Conservation (phyloP, 2,113 vertebrate genomes). For the Rattus rattus region DNA sequence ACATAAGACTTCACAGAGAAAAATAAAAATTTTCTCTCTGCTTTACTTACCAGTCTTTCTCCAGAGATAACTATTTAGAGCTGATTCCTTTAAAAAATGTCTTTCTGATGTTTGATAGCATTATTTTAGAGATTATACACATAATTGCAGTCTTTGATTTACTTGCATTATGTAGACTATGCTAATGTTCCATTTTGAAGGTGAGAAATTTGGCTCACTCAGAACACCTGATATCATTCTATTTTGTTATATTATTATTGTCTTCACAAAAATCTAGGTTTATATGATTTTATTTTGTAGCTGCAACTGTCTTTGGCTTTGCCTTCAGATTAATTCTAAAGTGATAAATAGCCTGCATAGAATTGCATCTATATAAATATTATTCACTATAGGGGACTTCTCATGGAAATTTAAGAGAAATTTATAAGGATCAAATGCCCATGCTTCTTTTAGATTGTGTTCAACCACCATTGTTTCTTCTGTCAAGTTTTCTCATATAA, state of each 20-base stretch:
- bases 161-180: slow-evolving; percentile 20
- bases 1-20: not conserved
- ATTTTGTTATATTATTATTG: slow-evolving; percentile 56
- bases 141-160: slow-evolving; percentile 30
- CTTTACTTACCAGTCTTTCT: not conserved
- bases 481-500: slow-evolving; percentile 41
- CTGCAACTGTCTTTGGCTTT: slow-evolving; percentile 40
- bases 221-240: not conserved
- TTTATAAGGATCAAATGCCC: slow-evolving; percentile 49
- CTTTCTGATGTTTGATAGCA: slow-evolving; percentile 36
- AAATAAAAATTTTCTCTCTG: slow-evolving; percentile 2
- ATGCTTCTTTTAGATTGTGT: slow-evolving; percentile 8
- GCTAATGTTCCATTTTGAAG: slow-evolving; percentile 27
- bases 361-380: slow-evolving; percentile 52
- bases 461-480: slow-evolving; percentile 53
- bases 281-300: slow-evolving; percentile 50
- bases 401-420: slow-evolving; percentile 40
- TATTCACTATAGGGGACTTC: not conserved
- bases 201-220: slow-evolving; percentile 29
- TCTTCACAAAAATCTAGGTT: slow-evolving; percentile 43
- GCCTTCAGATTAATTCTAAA: slow-evolving; percentile 54
- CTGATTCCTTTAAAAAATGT: not conserved
- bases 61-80: slow-evolving; percentile 52
- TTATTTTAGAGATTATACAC: slow-evolving; percentile 46
- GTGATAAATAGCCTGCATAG: slow-evolving; percentile 30